Evolutionary conservation across 2,797 vertebrate genomes (phyloP).

Genomic region (Lepilemur ruficaudatus): DNA sequence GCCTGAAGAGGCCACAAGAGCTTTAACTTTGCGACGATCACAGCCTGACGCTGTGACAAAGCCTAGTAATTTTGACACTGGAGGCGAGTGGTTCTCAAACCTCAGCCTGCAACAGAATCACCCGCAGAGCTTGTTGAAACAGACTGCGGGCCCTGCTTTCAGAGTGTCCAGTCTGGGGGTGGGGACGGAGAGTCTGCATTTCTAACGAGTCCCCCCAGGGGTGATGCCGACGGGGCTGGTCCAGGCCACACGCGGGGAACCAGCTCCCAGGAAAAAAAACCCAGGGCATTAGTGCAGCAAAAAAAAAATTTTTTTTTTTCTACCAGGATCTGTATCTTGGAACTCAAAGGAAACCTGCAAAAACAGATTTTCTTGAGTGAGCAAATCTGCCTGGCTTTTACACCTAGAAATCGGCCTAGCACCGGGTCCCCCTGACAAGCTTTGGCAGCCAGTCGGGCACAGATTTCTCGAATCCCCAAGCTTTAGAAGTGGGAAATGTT

Average conservation of each 20-base stretch:
- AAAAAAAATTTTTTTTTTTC: not conserved
- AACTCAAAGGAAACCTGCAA: slow-evolving; percentile 70
- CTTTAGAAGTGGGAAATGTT: slow-evolving; percentile 78
- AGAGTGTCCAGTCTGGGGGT: not conserved
- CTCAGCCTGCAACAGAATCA: not conserved
- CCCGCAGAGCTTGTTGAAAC: not conserved
- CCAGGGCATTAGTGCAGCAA: not conserved
- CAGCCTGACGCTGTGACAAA: not conserved
- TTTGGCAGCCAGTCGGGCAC: slow-evolving; percentile 74
- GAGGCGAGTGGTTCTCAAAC: not conserved
- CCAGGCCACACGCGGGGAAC: not conserved
- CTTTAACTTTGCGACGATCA: not conserved
- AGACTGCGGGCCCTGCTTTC: not conserved
- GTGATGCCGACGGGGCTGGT: not conserved
- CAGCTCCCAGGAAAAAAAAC: not conserved
- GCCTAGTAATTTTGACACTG: not conserved
- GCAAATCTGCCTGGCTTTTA: slow-evolving; percentile 79
- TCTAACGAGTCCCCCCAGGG: not conserved
- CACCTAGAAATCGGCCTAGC: slow-evolving; percentile 74
- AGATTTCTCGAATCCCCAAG: slow-evolving; percentile 76
- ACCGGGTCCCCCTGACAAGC: slow-evolving; percentile 76
- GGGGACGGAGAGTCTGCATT: not conserved
- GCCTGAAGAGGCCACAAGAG: not conserved
- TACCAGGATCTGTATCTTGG: slow-evolving; percentile 39
- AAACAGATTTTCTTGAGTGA: slow-evolving; percentile 79